phyloP scores from a whole-genome alignment of 1,140 invertebrate species.

The Holcopasites calliopsidis region DNA sequence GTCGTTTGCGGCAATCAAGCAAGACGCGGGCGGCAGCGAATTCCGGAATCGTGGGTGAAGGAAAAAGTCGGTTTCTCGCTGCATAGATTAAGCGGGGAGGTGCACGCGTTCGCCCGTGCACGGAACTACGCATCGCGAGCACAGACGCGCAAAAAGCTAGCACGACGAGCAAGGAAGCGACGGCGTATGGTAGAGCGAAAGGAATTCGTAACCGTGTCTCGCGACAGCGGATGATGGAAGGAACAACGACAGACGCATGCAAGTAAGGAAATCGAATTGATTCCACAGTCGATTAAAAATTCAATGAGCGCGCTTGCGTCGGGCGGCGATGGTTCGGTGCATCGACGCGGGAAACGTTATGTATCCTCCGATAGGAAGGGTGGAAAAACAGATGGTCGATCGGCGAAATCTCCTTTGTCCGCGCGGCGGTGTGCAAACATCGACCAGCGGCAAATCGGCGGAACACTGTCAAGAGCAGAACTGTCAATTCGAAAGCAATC shows the following conservation, averaged over 20 bases:
- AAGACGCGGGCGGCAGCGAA: conserved; percentile 14
- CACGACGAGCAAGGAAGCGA: not conserved
- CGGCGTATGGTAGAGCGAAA: not conserved
- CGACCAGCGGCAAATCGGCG: conserved; percentile 31
- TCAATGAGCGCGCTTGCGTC: not conserved
- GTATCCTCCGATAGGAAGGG: not conserved
- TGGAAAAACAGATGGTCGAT: conserved; percentile 4
- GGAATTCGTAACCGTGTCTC: conserved; percentile 1
- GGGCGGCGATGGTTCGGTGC: not conserved
- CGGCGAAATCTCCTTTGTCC: conserved; percentile 21
- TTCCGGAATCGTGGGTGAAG: not conserved
- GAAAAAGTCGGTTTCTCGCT: conserved; percentile 48
- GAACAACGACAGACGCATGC: not conserved
- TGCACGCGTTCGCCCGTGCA: not conserved
- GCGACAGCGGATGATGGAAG: not conserved
- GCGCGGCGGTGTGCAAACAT: conserved; percentile 27
- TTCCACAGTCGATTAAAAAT: conserved; percentile 12
- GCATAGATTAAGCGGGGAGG: conserved; percentile 42
- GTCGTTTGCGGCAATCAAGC: conserved; percentile 44
- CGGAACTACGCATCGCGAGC: conserved; percentile 4
- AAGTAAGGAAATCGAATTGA: not conserved
- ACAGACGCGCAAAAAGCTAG: not conserved
- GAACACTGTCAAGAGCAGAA: conserved; percentile 38
- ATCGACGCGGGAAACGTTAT: not conserved
- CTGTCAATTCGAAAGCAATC: conserved; percentile 45